Evolutionary conservation across 2,113 vertebrate genomes (phyloP), one percentile per base, ranked within the genome.

Genomic region (Pedetes capensis): DNA sequence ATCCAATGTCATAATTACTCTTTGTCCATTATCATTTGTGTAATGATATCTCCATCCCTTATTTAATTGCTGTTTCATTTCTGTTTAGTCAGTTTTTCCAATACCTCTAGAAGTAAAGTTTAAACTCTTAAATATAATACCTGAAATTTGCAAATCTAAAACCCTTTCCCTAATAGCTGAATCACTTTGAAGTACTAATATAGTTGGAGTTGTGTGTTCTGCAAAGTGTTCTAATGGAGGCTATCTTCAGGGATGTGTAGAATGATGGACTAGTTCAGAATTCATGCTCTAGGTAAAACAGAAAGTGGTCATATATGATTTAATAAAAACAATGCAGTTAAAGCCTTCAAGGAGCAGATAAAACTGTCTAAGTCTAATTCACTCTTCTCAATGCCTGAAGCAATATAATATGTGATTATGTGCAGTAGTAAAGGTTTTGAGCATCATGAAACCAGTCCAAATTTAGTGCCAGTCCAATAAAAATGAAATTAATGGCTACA

Each of bases 401-500:
- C 37, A 79, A 4, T 87, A 34, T 37, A 75, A 44, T 89, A 32
- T 80, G 59, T 84, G 55, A 87, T 94, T 96, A 92, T 74, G 37
- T 86, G 59, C 32, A 53, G 71, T 78, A 59, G 88, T 34, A 94
- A 96, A 96, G 42, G 13, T 89, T 95, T 64, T 68, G 44, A 93
- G 59, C 42, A 95, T 90, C 32, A 53, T 96, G 82, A 96, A 95
- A 87, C 51, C 84, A 78, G n/a, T n/a, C n/a, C n/a, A 44, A 27
- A 51, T 90, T 90, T 85, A 71, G 75, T 91, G 82, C 6, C 29
- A 93, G 49, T 74, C 47, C 83, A 96, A 81, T 87, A 84, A 81
- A 91, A 84, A 66, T 90, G 44, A 94, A 96, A 51, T 90, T 93
- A 97, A 89, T 91, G 44, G 12, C 47, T 92, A 69, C 61, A 84